Base-by-base conservation (phyloP, 2,113 vertebrate genomes). In the Monopterus albus region DNA sequence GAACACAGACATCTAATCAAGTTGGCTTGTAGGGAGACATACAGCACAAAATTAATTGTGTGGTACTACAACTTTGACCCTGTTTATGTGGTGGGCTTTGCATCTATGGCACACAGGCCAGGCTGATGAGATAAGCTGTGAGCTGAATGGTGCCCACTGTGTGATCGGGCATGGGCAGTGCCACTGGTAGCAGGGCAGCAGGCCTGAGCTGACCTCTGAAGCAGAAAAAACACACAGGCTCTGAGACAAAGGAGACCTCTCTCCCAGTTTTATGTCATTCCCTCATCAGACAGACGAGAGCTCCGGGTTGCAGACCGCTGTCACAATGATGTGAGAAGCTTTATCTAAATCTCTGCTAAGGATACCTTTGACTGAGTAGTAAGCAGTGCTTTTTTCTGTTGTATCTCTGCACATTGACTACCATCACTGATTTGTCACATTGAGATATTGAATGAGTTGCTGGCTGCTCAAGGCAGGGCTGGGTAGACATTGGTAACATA, bases 121-220 rank as follows among this genome's bases (percentile, higher is more conserved):
- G 57, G 51, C 50, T 4, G 74, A 65, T 90, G 88, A 88, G 81
- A 76, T 90, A 76, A 88, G 51, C 69, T 28, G 29, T 2, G 6
- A 26, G 58, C 78, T 92, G 82, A 93, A 93, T 91, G 84, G 84
- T 8, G 78, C 89, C 88, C 74, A 59, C 56, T 86, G 81, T 90
- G 64, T 40, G 75, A 31, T 26, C 20, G 28, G 74, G 58, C 21
- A 61, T 79, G 59, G 90, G 82, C 83, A 70, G 87, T 78, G 82
- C 79, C 91, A 91, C 72, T 38, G 71, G 57, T 83, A 72, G 72
- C 78, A 51, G 75, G 55, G 73, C 80, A 49, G 29, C 42, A 28
- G 71, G 51, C 64, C 71, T n/a, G 36, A 52, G 52, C 70, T 71
- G 69, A 33, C 70, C 57, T 86, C 67, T 52, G 10, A 66, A 38